Evolutionary conservation across 1,140 invertebrate genomes (phyloP), one percentile per base, ranked within the genome.

Genomic region (Andrena cerasifolii): DNA sequence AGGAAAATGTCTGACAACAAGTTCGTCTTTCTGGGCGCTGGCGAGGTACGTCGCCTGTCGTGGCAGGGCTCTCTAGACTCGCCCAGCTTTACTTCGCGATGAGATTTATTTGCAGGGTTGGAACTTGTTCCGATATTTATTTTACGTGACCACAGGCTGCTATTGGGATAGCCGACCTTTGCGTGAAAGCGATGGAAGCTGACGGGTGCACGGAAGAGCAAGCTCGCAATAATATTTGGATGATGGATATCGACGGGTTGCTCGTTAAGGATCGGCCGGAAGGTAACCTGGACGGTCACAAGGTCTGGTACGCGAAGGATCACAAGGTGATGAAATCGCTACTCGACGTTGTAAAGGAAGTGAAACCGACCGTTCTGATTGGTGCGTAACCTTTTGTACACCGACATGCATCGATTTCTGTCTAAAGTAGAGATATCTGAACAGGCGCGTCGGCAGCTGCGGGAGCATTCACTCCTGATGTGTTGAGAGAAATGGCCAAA

Each of bases 21-120:
- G 74, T 97, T 97, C 89, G 93, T 99, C 21, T 99, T 99, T 90
- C 94, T 98, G 31, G 98, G 98, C 26, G 98, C 98, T 80, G 98
- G 98, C 68, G 97, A 97, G 92, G 95, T 95, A 89, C 87, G 87
- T 82, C 66, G 53, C 75, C 79, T 51, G 4, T n/a, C 14, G 7
- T 43, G 53, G 33, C 21, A 36, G 3, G 45, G 8, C 51, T 61
- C 40, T 28, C 14, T 12, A 54, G 10, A 54, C 16, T 49, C 16
- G n/a, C 3, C 16, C 16, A 49, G 21, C 16, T 49, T n/a, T 45
- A 67, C 36, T 49, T 59, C 18, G 26, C n/a, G 24, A 47, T 2
- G 45, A 24, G 24, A 26, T 21, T 24, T 10, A 24, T 24, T n/a
- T n/a, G 2, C 24, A 53, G 10, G 7, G 24, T 21, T 0, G 18